A percentile compares a stretch with the other conserved stretches of the same genome.
Evolutionary conservation across 2,888 invertebrate species (phyloP).

Genomic region (Drosophila seclusa): DNA sequence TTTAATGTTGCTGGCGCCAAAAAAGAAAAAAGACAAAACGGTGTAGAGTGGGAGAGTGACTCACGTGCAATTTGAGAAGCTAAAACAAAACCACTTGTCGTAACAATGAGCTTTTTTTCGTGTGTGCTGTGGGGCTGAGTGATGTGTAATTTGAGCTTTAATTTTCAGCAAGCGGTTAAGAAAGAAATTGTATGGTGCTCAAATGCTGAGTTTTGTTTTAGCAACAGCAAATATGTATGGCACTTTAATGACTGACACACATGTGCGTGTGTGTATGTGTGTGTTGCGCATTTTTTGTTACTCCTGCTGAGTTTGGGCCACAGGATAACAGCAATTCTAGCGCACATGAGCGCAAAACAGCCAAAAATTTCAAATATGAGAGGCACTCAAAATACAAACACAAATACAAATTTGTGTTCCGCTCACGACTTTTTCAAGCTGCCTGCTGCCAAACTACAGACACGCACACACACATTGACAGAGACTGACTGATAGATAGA

Average conservation of each 20-base stretch:
- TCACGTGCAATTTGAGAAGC: constrained; percentile 31
- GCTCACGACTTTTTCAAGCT: constrained; percentile 48
- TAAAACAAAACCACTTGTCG: constrained; percentile 18
- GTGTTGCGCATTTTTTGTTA: constrained; percentile 74
- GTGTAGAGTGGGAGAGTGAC: constrained; percentile 31
- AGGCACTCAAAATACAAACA: constrained; percentile 17
- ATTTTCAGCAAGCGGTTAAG: constrained; percentile 18
- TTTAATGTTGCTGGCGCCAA: constrained; percentile 29
- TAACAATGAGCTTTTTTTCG: constrained; percentile 34
- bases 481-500: not conserved
- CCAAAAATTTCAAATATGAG: constrained; percentile 47
- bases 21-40: not conserved
- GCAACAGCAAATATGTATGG: not conserved
- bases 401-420: constrained; percentile 6
- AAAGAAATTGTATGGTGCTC: not conserved
- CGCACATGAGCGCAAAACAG: constrained; percentile 26
- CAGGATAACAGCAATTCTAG: constrained; percentile 74
- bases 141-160: constrained; percentile 53
- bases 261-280: not conserved
- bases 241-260: constrained; percentile 6
- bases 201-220: constrained; percentile 9
- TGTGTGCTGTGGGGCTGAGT: constrained; percentile 28
- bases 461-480: constrained; percentile 9
- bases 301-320: constrained; percentile 74
- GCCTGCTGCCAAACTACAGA: constrained; percentile 27